A percentile compares a stretch with the other conserved stretches of the same genome.
These are phyloP conservation scores for Cettia cetti DNA, from an alignment of 2,113 vertebrate species.

Conservation along the genomic window DNA sequence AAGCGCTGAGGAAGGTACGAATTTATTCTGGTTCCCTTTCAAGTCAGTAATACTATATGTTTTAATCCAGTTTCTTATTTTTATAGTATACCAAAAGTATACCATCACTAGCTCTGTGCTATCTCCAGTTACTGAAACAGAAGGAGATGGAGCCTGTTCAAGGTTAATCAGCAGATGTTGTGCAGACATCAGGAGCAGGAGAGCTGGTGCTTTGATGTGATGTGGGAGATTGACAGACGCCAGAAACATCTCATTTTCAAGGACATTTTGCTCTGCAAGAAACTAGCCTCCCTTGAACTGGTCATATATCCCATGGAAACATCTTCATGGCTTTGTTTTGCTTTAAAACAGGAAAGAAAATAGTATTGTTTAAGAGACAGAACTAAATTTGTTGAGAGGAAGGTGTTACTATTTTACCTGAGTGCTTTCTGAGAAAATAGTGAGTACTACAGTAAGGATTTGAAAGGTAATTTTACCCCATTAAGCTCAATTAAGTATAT, in stretches of 20 bases:
- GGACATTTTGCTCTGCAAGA: conserved; percentile 23
- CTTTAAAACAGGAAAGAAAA: neutral
- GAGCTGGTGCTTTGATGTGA: conserved; percentile 39
- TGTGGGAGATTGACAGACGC: neutral
- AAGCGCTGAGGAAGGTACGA: neutral
- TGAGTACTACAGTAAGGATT: neutral
- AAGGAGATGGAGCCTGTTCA: conserved; percentile 39
- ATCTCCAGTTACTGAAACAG: conserved; percentile 43
- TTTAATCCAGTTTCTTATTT: neutral
- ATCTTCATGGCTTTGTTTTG: neutral
- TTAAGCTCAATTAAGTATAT: neutral
- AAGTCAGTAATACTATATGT: neutral
- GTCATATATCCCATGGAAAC: neutral
- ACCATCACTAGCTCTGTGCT: neutral
- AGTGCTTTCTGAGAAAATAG: neutral
- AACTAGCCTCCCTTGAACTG: neutral
- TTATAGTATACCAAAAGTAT: neutral
- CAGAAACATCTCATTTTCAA: conserved; percentile 8
- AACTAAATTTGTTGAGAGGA: neutral
- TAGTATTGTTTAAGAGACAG: neutral
- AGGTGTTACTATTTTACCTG: neutral
- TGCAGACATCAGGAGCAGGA: neutral
- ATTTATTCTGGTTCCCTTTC: neutral
- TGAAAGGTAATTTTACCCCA: neutral
- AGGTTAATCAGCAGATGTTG: conserved; percentile 60